Percentiles rank a stretch among this genome's conserved stretches.
phyloP scores from a whole-genome alignment of 2,113 vertebrate species.

The Ascaphus truei region DNA sequence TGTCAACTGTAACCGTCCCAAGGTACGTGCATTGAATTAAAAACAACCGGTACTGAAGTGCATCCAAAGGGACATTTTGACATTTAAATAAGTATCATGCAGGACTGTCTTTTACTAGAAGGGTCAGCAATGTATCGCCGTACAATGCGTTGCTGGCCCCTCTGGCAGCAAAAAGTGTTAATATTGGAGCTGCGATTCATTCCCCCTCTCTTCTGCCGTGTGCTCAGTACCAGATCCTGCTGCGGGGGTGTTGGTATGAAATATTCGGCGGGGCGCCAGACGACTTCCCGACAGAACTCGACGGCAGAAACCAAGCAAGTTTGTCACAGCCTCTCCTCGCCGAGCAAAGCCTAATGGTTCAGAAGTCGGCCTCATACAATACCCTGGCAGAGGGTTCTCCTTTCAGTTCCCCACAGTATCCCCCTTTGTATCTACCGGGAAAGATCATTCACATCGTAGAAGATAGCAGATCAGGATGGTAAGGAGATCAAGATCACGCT shows the following conservation, averaged over 20 bases:
- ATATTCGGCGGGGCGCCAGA: conserved; percentile 83
- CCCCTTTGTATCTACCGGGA: conserved; percentile 84
- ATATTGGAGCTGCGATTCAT: neutral
- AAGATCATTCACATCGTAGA: conserved; percentile 83
- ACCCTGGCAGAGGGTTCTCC: conserved; percentile 71
- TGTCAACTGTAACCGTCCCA: conserved; percentile 88
- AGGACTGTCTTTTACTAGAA: too few relatives aligned
- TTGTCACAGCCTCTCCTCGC: conserved; percentile 84
- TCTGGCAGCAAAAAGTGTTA: too few relatives aligned
- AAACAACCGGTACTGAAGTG: too few relatives aligned
- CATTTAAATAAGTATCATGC: too few relatives aligned
- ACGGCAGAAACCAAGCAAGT: conserved; percentile 61
- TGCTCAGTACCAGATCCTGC: conserved; percentile 86
- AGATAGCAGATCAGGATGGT: conserved; percentile 76
- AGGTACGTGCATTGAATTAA: conserved; percentile 61
- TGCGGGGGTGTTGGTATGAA: conserved; percentile 88
- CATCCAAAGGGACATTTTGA: too few relatives aligned
- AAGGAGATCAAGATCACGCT: conserved; percentile 21
- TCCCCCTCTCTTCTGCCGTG: neutral
- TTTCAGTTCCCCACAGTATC: conserved; percentile 59
- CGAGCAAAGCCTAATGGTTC: conserved; percentile 80
- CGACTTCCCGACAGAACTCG: conserved; percentile 82
- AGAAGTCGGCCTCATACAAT: conserved; percentile 72
- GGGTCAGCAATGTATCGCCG: too few relatives aligned
- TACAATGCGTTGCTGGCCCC: too few relatives aligned